These are phyloP conservation scores for Manis javanica DNA, from an alignment of 2,797 vertebrate species.

Conservation along the genomic window DNA sequence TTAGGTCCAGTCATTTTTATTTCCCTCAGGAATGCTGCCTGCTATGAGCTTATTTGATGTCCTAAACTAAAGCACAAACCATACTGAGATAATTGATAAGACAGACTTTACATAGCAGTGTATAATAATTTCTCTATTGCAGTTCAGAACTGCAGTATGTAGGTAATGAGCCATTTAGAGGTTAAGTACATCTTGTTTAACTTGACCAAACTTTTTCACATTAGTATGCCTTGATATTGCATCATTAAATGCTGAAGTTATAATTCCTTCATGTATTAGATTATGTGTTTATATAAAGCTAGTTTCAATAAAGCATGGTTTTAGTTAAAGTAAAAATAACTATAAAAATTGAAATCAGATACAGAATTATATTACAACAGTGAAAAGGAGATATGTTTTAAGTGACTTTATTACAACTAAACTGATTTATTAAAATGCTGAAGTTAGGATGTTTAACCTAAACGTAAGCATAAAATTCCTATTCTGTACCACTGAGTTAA, in stretches of 20 bases:
- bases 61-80: neutral
- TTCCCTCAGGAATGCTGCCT: neutral
- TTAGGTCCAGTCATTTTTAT: neutral
- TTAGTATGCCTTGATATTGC: neutral
- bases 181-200: constrained; percentile 53
- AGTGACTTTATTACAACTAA: neutral
- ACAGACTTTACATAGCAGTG: neutral
- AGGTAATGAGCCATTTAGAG: constrained; percentile 54
- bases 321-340: neutral
- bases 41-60: neutral
- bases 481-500: neutral
- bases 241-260: constrained; percentile 41
- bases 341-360: constrained; percentile 41
- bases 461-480: neutral
- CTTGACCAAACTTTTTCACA: neutral
- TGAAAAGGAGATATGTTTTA: neutral
- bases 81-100: neutral
- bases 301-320: neutral
- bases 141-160: neutral
- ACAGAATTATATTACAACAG: neutral
- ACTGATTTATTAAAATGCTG: neutral
- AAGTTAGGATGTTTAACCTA: neutral
- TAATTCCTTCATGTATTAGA: neutral
- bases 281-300: neutral
- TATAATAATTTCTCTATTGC: neutral